phyloP scores from a whole-genome alignment of 2,797 vertebrate species.

The Novumbra hubbsi region DNA sequence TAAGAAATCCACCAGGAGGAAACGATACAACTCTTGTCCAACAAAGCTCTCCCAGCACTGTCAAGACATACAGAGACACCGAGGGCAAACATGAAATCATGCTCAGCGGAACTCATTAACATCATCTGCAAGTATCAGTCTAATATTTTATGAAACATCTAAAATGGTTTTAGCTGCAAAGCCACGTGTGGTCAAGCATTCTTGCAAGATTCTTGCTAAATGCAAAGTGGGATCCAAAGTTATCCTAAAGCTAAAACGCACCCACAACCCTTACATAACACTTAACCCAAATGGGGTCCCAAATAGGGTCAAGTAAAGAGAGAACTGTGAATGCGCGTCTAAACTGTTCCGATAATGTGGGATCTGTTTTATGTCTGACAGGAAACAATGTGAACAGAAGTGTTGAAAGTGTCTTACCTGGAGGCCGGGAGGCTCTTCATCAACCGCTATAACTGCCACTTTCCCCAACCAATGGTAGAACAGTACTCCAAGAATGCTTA shows the following conservation, averaged over 20 bases:
- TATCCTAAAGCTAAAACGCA: no score
- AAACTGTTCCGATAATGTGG: no score
- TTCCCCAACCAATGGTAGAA: slow-evolving; percentile 81
- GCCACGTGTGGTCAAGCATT: no score
- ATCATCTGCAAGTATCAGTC: neutral
- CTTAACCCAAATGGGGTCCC: no score
- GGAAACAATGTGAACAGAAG: neutral
- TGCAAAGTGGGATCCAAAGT: no score
- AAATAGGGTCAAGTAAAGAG: no score
- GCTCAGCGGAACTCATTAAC: neutral
- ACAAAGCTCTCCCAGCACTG: slow-evolving; percentile 90
- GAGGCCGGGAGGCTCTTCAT: neutral
- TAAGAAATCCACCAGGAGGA: slow-evolving; percentile 83
- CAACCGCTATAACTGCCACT: slow-evolving; percentile 36
- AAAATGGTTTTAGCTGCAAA: neutral
- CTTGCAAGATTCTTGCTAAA: no score
- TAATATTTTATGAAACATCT: neutral
- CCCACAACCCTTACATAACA: no score
- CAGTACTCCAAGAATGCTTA: slow-evolving; percentile 70
- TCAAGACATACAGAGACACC: slow-evolving; percentile 1
- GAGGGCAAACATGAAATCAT: neutral
- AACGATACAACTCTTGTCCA: slow-evolving; percentile 87
- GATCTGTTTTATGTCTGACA: neutral
- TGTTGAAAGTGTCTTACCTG: slow-evolving; percentile 36
- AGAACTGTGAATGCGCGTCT: no score